Evolutionary conservation across 2,797 vertebrate species (phyloP), one percentile per base, ranked within the genome.

Genomic region (Alectoris magna): DNA sequence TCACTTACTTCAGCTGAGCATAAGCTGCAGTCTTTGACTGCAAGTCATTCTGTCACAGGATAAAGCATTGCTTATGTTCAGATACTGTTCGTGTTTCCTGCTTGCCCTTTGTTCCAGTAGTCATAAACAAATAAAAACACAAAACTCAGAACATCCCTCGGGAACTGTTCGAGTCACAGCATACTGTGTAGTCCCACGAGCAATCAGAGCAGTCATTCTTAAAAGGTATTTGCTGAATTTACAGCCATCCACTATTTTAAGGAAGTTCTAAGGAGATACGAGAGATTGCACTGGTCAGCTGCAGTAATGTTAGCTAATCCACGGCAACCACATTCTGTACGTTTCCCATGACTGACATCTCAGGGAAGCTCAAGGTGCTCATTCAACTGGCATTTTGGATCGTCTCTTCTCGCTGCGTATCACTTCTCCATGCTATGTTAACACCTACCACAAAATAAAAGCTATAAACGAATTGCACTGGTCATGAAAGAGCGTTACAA

Each of bases 131-230:
- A 39, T 22, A 56, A 72, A 60, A 88, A 59, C 9, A 24, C 1
- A 0, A 75, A 83, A 91, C 48, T 9, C 16, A 55, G 80, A 22
- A 51, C 63, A 76, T 46, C n/a, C n/a, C 38, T 19, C 36, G 23
- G 15, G 27, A 76, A 4, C 24, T 39, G 4, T 34, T 11, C 11
- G 24, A 83, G 38, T 60, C 51, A 48, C 64, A 23, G 41, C 14
- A 83, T 2, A 5, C 5, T 17, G 29, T 0, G 2, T n/a, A 46
- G 31, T n/a, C 4, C 24, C 27, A 31, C 2, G 6, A 51, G 9
- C 27, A 6, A 59, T 10, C 29, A 60, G 16, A 36, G 10, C 5
- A 68, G 17, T 9, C 8, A 23, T 41, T 62, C 64, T 44, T 60
- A 49, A 53, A 69, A 56, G 5, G 9, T n/a, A n/a, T 67, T 84